Percentiles rank a stretch among this genome's conserved stretches.
phyloP scores from a whole-genome alignment of 2,888 invertebrate species.

The Arrhopalites spinosus region DNA sequence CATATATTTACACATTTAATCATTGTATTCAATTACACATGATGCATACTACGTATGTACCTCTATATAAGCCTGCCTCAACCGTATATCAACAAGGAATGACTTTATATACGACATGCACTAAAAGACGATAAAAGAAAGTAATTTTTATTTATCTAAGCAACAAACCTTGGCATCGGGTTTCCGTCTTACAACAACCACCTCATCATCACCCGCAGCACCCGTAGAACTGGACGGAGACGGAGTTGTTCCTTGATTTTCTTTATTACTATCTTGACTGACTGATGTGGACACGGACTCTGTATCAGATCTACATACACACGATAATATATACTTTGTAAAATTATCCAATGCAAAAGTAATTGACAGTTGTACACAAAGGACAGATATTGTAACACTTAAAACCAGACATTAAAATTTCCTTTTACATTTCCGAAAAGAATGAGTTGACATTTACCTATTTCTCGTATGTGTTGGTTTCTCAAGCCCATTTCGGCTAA shows the following conservation, averaged over 20 bases:
- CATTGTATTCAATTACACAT: too few species aligned
- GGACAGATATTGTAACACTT: too few species aligned
- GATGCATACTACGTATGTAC: too few species aligned
- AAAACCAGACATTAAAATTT: too few species aligned
- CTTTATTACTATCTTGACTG: slow-evolving; percentile 75
- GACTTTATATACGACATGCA: too few species aligned
- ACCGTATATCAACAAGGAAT: background rate
- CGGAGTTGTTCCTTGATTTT: slow-evolving; percentile 59
- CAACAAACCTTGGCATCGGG: slow-evolving; percentile 49
- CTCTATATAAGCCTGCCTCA: background rate
- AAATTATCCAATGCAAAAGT: too few species aligned
- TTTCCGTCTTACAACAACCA: slow-evolving; percentile 72
- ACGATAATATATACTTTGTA: too few species aligned
- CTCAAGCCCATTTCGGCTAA: slow-evolving; percentile 39
- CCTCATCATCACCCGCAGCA: slow-evolving; percentile 65
- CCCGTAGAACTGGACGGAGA: slow-evolving; percentile 55
- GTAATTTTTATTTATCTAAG: background rate
- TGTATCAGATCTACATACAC: slow-evolving; percentile 70
- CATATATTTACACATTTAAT: too few species aligned
- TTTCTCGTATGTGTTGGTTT: slow-evolving; percentile 49
- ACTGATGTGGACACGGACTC: slow-evolving; percentile 80
- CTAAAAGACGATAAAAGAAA: background rate
- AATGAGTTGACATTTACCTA: slow-evolving; percentile 40
- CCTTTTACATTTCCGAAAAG: too few species aligned
- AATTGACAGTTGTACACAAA: too few species aligned